These are phyloP conservation scores for Gnatocerus cornutus DNA, from an alignment of 2,888 invertebrate genomes.

Conservation along the genomic window DNA sequence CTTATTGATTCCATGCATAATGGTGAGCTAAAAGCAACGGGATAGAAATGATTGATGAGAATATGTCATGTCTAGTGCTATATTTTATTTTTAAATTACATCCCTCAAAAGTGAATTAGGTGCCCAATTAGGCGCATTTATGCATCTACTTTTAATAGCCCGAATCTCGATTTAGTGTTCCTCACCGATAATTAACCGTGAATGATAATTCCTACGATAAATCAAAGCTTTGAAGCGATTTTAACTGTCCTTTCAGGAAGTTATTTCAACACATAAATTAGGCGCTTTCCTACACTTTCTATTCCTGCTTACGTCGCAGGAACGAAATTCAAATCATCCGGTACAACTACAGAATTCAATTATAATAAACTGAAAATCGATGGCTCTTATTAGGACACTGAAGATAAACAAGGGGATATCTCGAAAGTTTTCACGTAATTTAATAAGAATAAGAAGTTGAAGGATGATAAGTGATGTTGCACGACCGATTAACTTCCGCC, in stretches of 20 bases:
- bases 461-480: slow-evolving; percentile 32
- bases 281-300: not conserved
- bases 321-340: slow-evolving; percentile 20
- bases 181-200: slow-evolving; percentile 19
- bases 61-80: slow-evolving; percentile 30
- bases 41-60: slow-evolving; percentile 36
- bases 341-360: slow-evolving; percentile 24
- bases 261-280: slow-evolving; percentile 33
- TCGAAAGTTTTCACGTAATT: slow-evolving; percentile 42
- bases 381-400: not conserved
- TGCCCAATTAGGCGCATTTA: slow-evolving; percentile 18
- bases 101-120: slow-evolving; percentile 19
- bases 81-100: slow-evolving; percentile 37
- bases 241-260: slow-evolving; percentile 32
- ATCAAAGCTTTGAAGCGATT: slow-evolving; percentile 24
- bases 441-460: slow-evolving; percentile 41
- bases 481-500: slow-evolving; percentile 39
- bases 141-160: slow-evolving; percentile 17
- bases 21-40: slow-evolving; percentile 31
- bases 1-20: slow-evolving; percentile 35
- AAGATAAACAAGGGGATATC: slow-evolving; percentile 16
- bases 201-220: slow-evolving; percentile 32
- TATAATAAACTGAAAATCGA: slow-evolving; percentile 25
- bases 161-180: slow-evolving; percentile 13
- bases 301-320: slow-evolving; percentile 25